Base-by-base conservation (phyloP, 2,113 vertebrate species). In the Ammodytes dubius region DNA sequence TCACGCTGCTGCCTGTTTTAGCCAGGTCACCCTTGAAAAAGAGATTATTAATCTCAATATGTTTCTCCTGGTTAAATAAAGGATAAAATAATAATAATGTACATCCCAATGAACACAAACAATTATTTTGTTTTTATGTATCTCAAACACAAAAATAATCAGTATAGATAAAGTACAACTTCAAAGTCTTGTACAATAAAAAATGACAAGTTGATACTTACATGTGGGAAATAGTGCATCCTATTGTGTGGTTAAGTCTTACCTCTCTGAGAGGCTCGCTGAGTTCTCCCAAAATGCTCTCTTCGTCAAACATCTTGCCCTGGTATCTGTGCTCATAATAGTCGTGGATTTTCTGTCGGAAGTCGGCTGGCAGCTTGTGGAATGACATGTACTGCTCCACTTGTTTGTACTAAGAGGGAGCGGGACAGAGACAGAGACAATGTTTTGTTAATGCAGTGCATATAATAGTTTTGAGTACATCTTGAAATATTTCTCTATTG, bases 311-410 rank as follows among this genome's bases (percentile, higher is more conserved):
- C 98, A 99, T 99, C 95, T 99, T 99, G 86, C 98, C 98, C 90
- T 99, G 98, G 94, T 99, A 99, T 59, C 98, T 96, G 74, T 99
- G 98, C 89, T 99, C 98, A 0, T 99, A 99, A 89, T 99, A 99
- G 91, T 99, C 98, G 0, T 99, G 98, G 91, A 99, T 97, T 85
- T 96, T 98, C 94, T 99, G 98, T 17, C 98, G 96, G 95, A 99
- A 99, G 92, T 99, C 98, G 0, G 97, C 95, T 0, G 97, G 97
- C 91, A 99, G 95, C 91, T 99, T 99, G 94, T 99, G 98, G 95
- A 99, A 99, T 90, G 98, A 99, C 98, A 99, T 99, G 83, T 99
- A 99, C 94, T 99, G 98, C 92, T 99, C 98, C 94, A 99, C 98
- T 92, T 99, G 98, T 93, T 99, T 99, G 94, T 99, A 99, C 98